Evolutionary conservation across 1,140 invertebrate species (phyloP), one percentile per base, ranked within the genome.

Genomic region (Nephila pilipes): DNA sequence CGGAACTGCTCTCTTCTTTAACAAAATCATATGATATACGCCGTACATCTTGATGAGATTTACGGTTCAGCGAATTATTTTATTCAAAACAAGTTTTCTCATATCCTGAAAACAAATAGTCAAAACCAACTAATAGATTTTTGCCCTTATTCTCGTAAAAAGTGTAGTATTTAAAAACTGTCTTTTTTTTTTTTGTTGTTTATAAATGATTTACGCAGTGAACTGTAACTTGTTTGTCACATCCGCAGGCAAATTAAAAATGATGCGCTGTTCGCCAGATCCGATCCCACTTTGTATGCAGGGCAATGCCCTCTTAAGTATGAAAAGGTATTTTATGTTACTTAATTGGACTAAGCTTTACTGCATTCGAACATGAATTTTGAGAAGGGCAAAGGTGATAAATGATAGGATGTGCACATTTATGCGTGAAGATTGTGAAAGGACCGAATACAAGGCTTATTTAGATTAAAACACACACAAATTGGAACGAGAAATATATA

Each of bases 231-330:
- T 32, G 29, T 32, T 75, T 32, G 29, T 32, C 16, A 29, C 69
- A 32, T 75, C 69, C 69, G 69, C 29, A 75, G 69, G 29, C 18
- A 75, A 75, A 75, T 75, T 75, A 32, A 75, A 75, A 75, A 75
- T 20, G 69, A 32, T 75, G 25, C 6, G 29, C 69, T 32, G 25
- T 36, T 63, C 36, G 69, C 18, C 16, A 32, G 69, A 75, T 36
- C 1, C 16, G 69, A 75, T 36, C 1, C 16, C 18, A 36, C 69
- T 12, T 29, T 25, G n/a, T 65, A 65, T 12, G 2, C 29, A 75
- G 69, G 69, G 69, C 69, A 75, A 36, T 75, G 69, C 29, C 3
- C 69, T 75, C 16, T 36, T 32, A 32, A 75, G 3, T 60, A 22
- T 60, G 58, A 60, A 60, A 60, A 60, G 22, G 22, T 32, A 29